Conservation (phyloP, 1,140 invertebrate species). For the Harpegnathos saltator region DNA sequence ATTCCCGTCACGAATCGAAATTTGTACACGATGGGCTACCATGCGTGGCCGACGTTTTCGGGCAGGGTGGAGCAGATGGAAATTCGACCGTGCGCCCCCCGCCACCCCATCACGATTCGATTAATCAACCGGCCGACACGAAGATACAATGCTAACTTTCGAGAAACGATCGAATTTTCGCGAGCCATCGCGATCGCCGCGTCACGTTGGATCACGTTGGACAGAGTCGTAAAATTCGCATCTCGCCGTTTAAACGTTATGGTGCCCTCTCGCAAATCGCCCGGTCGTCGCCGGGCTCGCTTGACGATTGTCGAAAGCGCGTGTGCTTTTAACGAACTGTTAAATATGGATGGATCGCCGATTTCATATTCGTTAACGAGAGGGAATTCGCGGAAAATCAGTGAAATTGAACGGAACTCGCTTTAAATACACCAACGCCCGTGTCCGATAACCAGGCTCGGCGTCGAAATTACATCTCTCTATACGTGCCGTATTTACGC, state of each 20-base stretch:
- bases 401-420: neutral
- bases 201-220: too few relatives aligned
- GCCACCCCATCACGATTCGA: neutral
- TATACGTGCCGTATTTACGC: neutral
- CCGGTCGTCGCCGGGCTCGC: too few relatives aligned
- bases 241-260: too few relatives aligned
- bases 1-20: conserved; percentile 41
- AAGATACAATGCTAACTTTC: neutral
- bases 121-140: conserved; percentile 4
- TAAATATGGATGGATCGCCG: conserved; percentile 33
- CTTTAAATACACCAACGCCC: neutral
- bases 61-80: neutral
- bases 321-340: conserved; percentile 27
- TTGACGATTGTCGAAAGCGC: conserved; percentile 9
- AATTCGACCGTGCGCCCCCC: conserved; percentile 9
- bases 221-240: too few relatives aligned
- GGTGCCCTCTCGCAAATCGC: neutral
- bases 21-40: conserved; percentile 16
- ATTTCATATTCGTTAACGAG: conserved; percentile 9
- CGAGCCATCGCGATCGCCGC: neutral
- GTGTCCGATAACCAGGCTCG: neutral
- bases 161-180: neutral
- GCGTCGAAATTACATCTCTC: neutral
- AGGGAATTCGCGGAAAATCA: conserved; percentile 22
- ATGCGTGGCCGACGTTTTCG: conserved; percentile 1